phyloP scores from a whole-genome alignment of 30 jellyfish, hydroid and myxozoan species.

The Pelagia noctiluca region DNA sequence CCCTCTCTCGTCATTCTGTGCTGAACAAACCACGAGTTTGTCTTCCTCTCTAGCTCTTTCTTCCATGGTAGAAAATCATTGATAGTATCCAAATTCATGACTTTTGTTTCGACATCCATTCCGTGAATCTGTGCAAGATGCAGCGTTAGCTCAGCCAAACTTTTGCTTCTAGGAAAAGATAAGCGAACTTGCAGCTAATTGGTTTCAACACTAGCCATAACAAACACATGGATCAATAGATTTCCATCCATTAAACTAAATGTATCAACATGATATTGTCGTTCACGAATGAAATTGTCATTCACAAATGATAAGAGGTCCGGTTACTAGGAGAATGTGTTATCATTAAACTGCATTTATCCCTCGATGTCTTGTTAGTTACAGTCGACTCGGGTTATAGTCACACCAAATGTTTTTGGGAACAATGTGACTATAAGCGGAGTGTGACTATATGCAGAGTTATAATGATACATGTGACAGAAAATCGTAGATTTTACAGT shows the following conservation, averaged over 20 bases:
- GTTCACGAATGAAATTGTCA: no score
- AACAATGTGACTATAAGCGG: no score
- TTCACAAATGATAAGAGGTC: no score
- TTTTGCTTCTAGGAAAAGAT: conserved; percentile 9
- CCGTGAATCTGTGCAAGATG: conserved; percentile 21
- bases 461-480: no score
- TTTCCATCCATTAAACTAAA: neutral
- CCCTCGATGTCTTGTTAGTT: no score
- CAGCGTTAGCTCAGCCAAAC: conserved; percentile 13
- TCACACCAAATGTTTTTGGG: no score
- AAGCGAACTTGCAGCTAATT: neutral
- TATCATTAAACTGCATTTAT: no score
- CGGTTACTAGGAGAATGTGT: no score
- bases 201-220: neutral
- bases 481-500: no score
- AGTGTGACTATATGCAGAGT: no score
- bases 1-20: conserved; percentile 27
- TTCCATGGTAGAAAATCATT: conserved; percentile 30
- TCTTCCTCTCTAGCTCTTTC: conserved; percentile 24
- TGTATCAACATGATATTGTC: no score
- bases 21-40: conserved; percentile 56
- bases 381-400: no score
- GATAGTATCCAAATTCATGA: neutral
- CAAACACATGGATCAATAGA: neutral
- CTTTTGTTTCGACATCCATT: neutral